phyloP scores from a whole-genome alignment of 2,888 invertebrate genomes.

The Cenopis cana region DNA sequence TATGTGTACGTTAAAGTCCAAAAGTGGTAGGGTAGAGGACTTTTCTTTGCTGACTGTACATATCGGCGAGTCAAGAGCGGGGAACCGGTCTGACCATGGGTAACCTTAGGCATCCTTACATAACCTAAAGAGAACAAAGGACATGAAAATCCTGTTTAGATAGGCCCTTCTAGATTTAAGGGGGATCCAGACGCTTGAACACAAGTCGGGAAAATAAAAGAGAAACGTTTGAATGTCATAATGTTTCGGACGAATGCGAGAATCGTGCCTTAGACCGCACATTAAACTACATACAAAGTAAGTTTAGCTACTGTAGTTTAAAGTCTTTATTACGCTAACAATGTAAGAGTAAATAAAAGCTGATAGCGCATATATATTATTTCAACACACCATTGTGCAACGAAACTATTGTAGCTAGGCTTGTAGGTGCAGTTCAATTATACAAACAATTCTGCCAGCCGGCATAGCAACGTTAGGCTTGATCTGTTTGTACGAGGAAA shows the following conservation, averaged over 20 bases:
- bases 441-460: conserved; percentile 23
- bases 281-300: not conserved
- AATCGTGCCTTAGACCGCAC: conserved; percentile 2
- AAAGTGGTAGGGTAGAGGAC: too few relatives aligned
- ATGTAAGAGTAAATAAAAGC: conserved; percentile 11
- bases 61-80: conserved; percentile 31
- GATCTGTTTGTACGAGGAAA: conserved; percentile 7
- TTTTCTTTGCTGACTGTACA: too few relatives aligned
- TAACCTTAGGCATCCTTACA: conserved; percentile 21
- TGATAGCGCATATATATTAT: conserved; percentile 21
- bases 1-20: too few relatives aligned
- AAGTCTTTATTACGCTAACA: not conserved
- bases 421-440: conserved; percentile 14
- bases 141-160: not conserved
- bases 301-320: not conserved
- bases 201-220: conserved; percentile 22
- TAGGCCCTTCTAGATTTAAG: conserved; percentile 5
- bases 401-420: conserved; percentile 3
- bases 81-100: conserved; percentile 33
- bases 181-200: conserved; percentile 5
- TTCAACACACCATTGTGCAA: conserved; percentile 25
- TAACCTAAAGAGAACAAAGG: not conserved
- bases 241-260: conserved; percentile 3
- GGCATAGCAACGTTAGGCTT: not conserved
- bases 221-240: conserved; percentile 23